Conservation (phyloP, 2,113 vertebrate genomes). For the Pelobates fuscus region DNA sequence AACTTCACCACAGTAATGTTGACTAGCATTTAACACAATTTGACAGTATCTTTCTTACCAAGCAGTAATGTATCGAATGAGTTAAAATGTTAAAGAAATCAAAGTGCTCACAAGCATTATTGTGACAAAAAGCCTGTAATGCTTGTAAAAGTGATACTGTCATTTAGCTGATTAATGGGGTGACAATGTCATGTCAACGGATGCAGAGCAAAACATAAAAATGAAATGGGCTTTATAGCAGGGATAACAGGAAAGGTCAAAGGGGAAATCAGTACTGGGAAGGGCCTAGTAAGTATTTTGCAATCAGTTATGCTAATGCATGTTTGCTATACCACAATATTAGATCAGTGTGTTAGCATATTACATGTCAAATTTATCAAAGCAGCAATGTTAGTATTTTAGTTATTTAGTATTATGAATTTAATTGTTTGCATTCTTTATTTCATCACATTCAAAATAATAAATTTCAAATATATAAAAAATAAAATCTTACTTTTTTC, state of each 20-base stretch:
- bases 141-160: conserved; percentile 71
- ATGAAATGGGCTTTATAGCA: conserved; percentile 63
- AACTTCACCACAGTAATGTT: conserved; percentile 73
- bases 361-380: conserved; percentile 55
- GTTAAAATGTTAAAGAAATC: background rate
- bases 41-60: conserved; percentile 71
- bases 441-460: conserved; percentile 56
- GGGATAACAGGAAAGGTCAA: conserved; percentile 75
- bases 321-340: conserved; percentile 54
- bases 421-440: conserved; percentile 61
- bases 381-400: conserved; percentile 52
- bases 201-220: conserved; percentile 64
- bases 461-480: conserved; percentile 58
- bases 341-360: conserved; percentile 55
- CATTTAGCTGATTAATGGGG: conserved; percentile 55
- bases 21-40: conserved; percentile 17
- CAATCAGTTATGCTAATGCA: conserved; percentile 57
- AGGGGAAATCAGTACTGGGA: conserved; percentile 44
- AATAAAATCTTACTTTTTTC: conserved; percentile 92
- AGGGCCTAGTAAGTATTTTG: conserved; percentile 51
- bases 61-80: conserved; percentile 30
- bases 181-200: conserved; percentile 61
- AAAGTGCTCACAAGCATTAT: background rate
- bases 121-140: conserved; percentile 3
- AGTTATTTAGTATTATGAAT: too few species aligned